A percentile compares a stretch with the other conserved stretches of the same genome.
Conservation (phyloP, 2,113 vertebrate genomes). For the Calonectris borealis region DNA sequence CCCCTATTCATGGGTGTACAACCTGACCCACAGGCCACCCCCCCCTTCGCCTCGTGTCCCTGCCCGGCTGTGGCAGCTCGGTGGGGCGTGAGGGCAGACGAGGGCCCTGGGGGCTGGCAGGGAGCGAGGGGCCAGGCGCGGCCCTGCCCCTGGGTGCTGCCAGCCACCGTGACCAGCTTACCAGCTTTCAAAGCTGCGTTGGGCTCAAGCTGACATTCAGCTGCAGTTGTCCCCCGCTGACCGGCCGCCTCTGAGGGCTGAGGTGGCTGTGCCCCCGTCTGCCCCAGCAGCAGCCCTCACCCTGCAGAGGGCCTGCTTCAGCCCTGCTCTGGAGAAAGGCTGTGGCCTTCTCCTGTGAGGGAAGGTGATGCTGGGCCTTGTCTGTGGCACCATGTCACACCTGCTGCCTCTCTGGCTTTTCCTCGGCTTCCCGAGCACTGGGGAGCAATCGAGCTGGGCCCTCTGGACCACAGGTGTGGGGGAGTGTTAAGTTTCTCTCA, state of each 20-base stretch:
- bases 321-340: background rate
- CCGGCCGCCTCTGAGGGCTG: background rate
- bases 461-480: rapidly evolving
- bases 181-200: background rate
- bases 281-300: background rate
- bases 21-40: rapidly evolving
- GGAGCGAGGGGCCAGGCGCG: rapidly evolving
- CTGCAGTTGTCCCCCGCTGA: rapidly evolving
- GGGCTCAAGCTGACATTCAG: background rate
- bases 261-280: rapidly evolving
- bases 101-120: background rate
- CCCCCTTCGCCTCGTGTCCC: rapidly evolving
- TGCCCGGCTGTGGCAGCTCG: rapidly evolving
- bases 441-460: rapidly evolving
- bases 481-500: background rate
- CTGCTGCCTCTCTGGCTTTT: background rate
- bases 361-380: rapidly evolving
- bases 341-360: background rate
- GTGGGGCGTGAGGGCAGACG: rapidly evolving
- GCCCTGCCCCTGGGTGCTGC: background rate
- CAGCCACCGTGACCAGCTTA: rapidly evolving
- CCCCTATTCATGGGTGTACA: rapidly evolving
- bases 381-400: background rate
- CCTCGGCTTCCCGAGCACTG: background rate
- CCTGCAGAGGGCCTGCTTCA: rapidly evolving